Conservation (phyloP, 37 sponge, comb jelly and placozoan genomes). For the Ephydatia muelleri region DNA sequence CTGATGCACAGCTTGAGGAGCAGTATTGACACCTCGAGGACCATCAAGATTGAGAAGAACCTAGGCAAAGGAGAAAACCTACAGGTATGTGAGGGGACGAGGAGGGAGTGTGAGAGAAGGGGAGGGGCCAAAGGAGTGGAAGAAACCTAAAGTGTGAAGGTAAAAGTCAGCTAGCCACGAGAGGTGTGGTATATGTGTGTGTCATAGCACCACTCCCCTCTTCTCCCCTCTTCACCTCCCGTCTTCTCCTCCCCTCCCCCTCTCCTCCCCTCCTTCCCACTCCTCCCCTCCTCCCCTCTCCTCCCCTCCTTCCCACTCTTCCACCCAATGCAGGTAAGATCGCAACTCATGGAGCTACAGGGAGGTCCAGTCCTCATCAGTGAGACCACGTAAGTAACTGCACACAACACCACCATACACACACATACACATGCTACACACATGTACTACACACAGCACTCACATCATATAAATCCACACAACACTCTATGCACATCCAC, state of each 20-base stretch:
- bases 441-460: too few species aligned
- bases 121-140: neutral
- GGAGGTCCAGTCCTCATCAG: conserved; percentile 62
- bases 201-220: too few species aligned
- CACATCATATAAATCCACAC: too few species aligned
- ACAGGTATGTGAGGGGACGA: conserved; percentile 32
- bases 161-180: neutral
- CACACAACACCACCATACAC: too few species aligned
- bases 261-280: too few species aligned
- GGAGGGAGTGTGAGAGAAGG: neutral
- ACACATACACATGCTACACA: neutral
- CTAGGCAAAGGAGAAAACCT: conserved; percentile 74
- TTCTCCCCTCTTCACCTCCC: too few species aligned
- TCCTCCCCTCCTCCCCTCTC: too few species aligned
- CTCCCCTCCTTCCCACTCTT: too few species aligned
- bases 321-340: conserved; percentile 29
- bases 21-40: conserved; percentile 45
- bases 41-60: conserved; percentile 63
- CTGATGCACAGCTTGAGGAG: conserved; percentile 65
- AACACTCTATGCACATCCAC: too few species aligned
- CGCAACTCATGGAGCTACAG: conserved; percentile 42
- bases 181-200: neutral
- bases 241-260: too few species aligned
- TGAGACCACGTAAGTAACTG: conserved; percentile 48
- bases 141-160: neutral